These are phyloP conservation scores for Temnothorax ravouxi DNA, from an alignment of 2,888 invertebrate genomes.

Conservation along the genomic window DNA sequence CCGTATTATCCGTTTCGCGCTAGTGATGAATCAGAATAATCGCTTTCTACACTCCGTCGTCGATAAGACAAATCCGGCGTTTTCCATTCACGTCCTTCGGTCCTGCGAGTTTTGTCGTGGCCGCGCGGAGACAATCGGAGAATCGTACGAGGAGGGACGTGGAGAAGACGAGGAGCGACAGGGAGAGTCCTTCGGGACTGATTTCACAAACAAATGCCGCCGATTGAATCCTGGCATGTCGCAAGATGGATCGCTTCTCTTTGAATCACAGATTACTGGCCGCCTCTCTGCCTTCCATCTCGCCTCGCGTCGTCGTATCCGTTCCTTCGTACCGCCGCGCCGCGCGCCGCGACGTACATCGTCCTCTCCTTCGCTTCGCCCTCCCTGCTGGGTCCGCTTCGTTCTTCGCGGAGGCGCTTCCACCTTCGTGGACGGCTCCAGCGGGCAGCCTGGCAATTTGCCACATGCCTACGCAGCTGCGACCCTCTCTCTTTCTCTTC, in stretches of 20 bases:
- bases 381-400: constrained; percentile 61
- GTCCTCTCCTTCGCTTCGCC: constrained; percentile 62
- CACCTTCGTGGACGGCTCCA: constrained; percentile 69
- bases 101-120: constrained; percentile 49
- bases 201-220: constrained; percentile 85
- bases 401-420: constrained; percentile 65
- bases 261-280: constrained; percentile 85
- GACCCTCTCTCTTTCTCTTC: constrained; percentile 58
- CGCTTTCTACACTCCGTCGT: constrained; percentile 5
- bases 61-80: constrained; percentile 33
- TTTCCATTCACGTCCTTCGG: constrained; percentile 50
- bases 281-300: constrained; percentile 70
- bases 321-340: constrained; percentile 66
- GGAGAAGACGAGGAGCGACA: constrained; percentile 49
- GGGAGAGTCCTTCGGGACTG: constrained; percentile 83
- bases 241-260: constrained; percentile 85
- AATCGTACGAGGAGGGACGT: constrained; percentile 51
- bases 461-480: constrained; percentile 79
- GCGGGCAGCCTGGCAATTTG: constrained; percentile 80
- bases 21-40: constrained; percentile 20
- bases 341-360: constrained; percentile 70
- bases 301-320: constrained; percentile 45
- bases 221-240: constrained; percentile 85
- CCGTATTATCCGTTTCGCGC: background rate
- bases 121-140: constrained; percentile 47